Conservation (phyloP, 53 echinoderm and acorn worm species). For the Stichopus horrens region DNA sequence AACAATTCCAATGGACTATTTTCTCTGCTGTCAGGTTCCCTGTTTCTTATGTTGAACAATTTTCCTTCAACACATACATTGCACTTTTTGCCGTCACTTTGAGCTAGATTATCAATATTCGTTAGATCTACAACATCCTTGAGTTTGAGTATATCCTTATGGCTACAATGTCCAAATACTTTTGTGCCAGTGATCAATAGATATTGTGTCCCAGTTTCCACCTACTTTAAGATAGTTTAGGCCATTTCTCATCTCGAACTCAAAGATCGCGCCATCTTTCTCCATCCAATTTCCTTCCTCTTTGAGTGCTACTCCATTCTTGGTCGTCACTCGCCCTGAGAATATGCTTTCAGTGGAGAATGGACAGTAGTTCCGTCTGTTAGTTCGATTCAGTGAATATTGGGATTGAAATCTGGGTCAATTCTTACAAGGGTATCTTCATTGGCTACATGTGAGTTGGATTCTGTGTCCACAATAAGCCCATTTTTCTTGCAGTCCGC, state of each 20-base stretch:
- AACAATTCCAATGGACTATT: conserved; percentile 2
- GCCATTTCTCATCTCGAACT: conserved; percentile 15
- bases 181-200: conserved; percentile 43
- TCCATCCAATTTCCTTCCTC: conserved; percentile 12
- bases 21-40: conserved; percentile 8
- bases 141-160: conserved; percentile 43
- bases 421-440: too few relatives aligned
- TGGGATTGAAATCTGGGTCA: too few relatives aligned
- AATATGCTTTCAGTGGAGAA: conserved; percentile 46
- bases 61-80: conserved; percentile 44
- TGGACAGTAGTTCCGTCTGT: too few relatives aligned
- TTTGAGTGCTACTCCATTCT: conserved; percentile 28
- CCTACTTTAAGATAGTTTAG: conserved; percentile 27
- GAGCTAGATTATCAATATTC: conserved; percentile 12
- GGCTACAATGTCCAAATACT: conserved; percentile 54
- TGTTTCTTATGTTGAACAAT: conserved; percentile 15
- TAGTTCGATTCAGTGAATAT: too few relatives aligned
- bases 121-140: conserved; percentile 44
- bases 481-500: too few relatives aligned
- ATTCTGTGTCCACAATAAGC: too few relatives aligned
- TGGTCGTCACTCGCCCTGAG: conserved; percentile 38
- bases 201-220: not conserved
- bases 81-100: conserved; percentile 2
- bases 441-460: too few relatives aligned
- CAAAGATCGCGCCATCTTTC: conserved; percentile 52